Conservation (phyloP, 2,888 invertebrate species). For the Graphium colonna region DNA sequence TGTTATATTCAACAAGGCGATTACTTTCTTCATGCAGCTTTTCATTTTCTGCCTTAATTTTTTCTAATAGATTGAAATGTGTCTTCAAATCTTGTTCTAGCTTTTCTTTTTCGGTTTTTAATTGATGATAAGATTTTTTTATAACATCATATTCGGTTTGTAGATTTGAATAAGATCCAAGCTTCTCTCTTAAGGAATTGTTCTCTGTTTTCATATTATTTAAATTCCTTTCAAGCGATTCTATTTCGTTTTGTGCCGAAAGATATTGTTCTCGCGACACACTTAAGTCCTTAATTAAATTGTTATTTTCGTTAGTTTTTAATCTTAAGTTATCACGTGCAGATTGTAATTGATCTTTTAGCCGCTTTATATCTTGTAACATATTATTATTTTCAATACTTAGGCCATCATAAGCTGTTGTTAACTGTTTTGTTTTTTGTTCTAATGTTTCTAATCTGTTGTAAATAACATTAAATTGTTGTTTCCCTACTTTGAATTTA, state of each 20-base stretch:
- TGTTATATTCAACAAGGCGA: constrained; percentile 44
- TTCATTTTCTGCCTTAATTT: constrained; percentile 44
- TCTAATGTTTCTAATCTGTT: constrained; percentile 34
- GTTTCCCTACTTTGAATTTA: constrained; percentile 29
- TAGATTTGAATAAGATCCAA: constrained; percentile 45
- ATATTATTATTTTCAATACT: constrained; percentile 39
- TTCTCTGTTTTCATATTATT: constrained; percentile 46
- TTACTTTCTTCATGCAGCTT: constrained; percentile 45
- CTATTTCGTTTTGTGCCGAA: constrained; percentile 35
- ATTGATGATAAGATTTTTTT: constrained; percentile 37
- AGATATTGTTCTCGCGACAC: constrained; percentile 37
- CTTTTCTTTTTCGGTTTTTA: constrained; percentile 46
- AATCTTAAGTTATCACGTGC: constrained; percentile 42
- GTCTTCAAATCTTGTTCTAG: constrained; percentile 43
- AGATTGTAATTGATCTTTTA: constrained; percentile 43
- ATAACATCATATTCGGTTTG: constrained; percentile 45
- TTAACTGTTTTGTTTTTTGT: constrained; percentile 36
- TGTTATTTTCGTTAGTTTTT: constrained; percentile 49
- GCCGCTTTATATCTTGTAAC: constrained; percentile 39
- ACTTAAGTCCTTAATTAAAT: constrained; percentile 39
- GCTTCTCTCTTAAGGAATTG: constrained; percentile 40
- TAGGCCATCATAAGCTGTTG: constrained; percentile 35
- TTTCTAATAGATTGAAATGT: constrained; percentile 38
- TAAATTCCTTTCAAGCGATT: constrained; percentile 41
- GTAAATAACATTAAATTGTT: constrained; percentile 36